Evolutionary conservation across 1,140 invertebrate species (phyloP), one percentile per base, ranked within the genome.

Genomic region (Cydia fagiglandana): DNA sequence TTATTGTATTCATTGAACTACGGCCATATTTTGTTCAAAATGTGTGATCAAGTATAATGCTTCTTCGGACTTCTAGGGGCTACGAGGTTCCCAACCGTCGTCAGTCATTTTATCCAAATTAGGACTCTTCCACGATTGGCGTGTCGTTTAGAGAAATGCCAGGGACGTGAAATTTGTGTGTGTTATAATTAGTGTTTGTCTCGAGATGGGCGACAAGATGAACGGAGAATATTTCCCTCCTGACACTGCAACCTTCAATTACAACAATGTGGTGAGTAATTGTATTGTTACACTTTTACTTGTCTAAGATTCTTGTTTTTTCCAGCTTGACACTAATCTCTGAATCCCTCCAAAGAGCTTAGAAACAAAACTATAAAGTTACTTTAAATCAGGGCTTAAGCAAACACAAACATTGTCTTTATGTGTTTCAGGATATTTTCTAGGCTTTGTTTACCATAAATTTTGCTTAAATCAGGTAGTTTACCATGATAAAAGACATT

Each of bases 231-330:
- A 90, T 76, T 91, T 86, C 75, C 83, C 85, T 75, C 81, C 87
- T 79, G 87, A 82, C 53, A 83, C 89, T 75, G 80, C 86, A 85
- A 83, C 86, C 86, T 92, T 90, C 86, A 92, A 92, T 78, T 92
- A 88, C 74, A 90, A 90, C 78, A 91, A 92, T 90, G 88, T 91
- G 90, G 89, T 92, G 80, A 90, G 88, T 87, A 70, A 64, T 76
- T 76, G 70, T 50, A 47, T 73, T 64, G 64, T 70, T 74, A 38
- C 28, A 34, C 64, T 70, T 70, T 70, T 70, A 70, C 66, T 70
- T 70, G n/a, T 45, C 0, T 17, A 70, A 9, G 17, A 5, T 34
- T 38, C 28, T 38, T 38, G 34, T 9, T 41, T 70, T 41, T 38
- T 38, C 6, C 15, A 38, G 13, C n/a, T 38, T 4, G 28, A 13